Percentiles rank a stretch among this genome's conserved stretches.
These are phyloP conservation scores for Microchrysa polita DNA, from an alignment of 2,888 invertebrate genomes.

Conservation along the genomic window DNA sequence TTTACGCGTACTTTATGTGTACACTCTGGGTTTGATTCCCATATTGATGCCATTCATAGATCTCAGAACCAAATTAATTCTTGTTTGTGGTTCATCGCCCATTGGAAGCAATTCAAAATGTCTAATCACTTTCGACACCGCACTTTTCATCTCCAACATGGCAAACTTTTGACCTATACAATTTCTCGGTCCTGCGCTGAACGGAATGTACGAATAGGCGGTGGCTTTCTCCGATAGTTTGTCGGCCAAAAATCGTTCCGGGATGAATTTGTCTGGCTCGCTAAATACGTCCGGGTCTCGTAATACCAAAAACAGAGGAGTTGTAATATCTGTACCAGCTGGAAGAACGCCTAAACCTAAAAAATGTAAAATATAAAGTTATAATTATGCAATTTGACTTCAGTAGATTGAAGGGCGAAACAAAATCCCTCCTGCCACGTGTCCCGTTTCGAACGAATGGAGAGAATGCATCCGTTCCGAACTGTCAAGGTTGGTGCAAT, in stretches of 20 bases:
- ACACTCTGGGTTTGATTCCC: constrained; percentile 36
- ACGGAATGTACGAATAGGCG: constrained; percentile 58
- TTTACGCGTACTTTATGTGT: neutral
- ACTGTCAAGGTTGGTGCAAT: too few relatives aligned
- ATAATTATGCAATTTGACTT: neutral
- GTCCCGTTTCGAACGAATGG: neutral
- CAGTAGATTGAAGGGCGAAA: too few relatives aligned
- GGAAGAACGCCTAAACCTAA: constrained; percentile 35
- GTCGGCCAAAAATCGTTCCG: constrained; percentile 51
- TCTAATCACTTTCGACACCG: constrained; percentile 56
- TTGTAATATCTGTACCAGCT: constrained; percentile 31
- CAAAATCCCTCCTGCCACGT: neutral
- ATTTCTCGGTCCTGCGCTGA: constrained; percentile 67
- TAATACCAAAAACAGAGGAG: constrained; percentile 39
- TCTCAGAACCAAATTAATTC: constrained; percentile 48
- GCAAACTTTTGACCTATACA: constrained; percentile 62
- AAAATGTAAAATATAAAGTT: neutral
- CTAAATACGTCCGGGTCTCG: constrained; percentile 49
- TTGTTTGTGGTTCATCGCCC: constrained; percentile 47
- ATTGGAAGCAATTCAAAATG: constrained; percentile 56
- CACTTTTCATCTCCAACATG: constrained; percentile 60
- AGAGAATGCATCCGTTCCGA: too few relatives aligned
- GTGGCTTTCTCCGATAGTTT: constrained; percentile 39
- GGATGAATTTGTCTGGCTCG: constrained; percentile 51
- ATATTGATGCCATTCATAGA: constrained; percentile 51